Conservation (phyloP, 2,888 invertebrate species). For the Gisinianus flammeolus region DNA sequence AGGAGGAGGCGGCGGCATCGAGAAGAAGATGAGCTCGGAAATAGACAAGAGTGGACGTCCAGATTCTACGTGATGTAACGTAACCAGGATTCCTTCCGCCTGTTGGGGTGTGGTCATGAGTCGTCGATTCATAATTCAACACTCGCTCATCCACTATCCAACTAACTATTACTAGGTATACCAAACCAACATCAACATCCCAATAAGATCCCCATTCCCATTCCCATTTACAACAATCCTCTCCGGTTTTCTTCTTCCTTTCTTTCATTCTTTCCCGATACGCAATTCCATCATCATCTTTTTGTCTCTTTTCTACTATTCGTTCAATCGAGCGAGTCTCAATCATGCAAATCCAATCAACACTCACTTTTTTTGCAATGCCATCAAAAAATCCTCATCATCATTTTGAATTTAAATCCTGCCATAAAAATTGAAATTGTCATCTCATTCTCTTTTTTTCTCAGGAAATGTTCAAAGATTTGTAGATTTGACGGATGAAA, state of each 20-base stretch:
- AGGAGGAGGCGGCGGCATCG: background rate
- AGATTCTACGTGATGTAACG: conserved; percentile 13
- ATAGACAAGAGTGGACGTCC: conserved; percentile 7
- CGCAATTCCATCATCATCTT: background rate
- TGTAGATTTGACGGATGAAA: too few species aligned
- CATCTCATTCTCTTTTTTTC: too few species aligned
- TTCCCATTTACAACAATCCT: background rate
- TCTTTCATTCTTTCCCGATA: background rate
- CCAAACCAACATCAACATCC: too few species aligned
- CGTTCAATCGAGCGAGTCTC: background rate
- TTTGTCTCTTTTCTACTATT: background rate
- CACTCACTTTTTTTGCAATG: too few species aligned
- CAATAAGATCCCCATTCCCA: too few species aligned
- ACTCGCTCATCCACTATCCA: conserved; percentile 12
- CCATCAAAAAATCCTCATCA: too few species aligned
- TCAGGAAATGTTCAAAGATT: too few species aligned
- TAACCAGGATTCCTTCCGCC: background rate
- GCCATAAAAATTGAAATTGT: too few species aligned
- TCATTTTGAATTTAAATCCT: too few species aligned
- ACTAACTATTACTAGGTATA: too few species aligned
- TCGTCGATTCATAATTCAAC: conserved; percentile 25
- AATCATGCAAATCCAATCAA: background rate
- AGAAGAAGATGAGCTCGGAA: conserved; percentile 5
- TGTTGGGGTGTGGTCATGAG: conserved; percentile 26
- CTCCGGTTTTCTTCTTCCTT: background rate